These are phyloP conservation scores for Tachina grossa DNA, from an alignment of 2,888 invertebrate genomes.

Conservation along the genomic window DNA sequence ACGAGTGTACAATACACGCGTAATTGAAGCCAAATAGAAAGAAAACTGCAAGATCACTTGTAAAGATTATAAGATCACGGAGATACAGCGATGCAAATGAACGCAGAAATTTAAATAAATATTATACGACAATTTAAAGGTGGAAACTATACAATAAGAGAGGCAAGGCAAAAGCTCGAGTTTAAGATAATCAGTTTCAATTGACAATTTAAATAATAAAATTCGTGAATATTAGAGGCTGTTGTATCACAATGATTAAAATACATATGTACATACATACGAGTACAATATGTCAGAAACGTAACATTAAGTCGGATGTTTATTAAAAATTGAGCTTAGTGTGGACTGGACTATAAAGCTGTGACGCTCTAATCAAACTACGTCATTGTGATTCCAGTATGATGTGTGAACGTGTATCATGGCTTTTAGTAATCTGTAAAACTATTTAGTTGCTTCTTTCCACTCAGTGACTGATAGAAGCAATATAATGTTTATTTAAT, in stretches of 20 bases:
- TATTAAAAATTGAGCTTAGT: neutral
- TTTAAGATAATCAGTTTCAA: conserved; percentile 69
- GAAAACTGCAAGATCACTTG: conserved; percentile 55
- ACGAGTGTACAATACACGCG: conserved; percentile 21
- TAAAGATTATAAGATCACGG: conserved; percentile 66
- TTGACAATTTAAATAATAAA: conserved; percentile 66
- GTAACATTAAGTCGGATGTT: neutral
- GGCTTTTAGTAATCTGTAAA: conserved; percentile 7
- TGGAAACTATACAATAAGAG: conserved; percentile 9
- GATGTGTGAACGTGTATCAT: neutral
- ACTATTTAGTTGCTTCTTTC: conserved; percentile 1
- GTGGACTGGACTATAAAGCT: neutral
- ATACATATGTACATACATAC: too few relatives aligned
- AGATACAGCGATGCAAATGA: conserved; percentile 44
- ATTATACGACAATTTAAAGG: conserved; percentile 52
- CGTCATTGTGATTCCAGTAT: neutral
- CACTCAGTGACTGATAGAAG: conserved; percentile 34
- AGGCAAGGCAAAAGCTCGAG: conserved; percentile 14
- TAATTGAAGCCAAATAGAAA: conserved; percentile 41
- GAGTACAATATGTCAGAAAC: neutral
- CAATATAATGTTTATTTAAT: conserved; percentile 66
- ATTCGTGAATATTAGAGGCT: conserved; percentile 42
- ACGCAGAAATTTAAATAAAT: conserved; percentile 46
- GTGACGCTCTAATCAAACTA: neutral
- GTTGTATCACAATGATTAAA: conserved; percentile 17